Evolutionary conservation across 2,797 vertebrate genomes (phyloP), one percentile per base, ranked within the genome.

Genomic region (Gallinago nigripennis): DNA sequence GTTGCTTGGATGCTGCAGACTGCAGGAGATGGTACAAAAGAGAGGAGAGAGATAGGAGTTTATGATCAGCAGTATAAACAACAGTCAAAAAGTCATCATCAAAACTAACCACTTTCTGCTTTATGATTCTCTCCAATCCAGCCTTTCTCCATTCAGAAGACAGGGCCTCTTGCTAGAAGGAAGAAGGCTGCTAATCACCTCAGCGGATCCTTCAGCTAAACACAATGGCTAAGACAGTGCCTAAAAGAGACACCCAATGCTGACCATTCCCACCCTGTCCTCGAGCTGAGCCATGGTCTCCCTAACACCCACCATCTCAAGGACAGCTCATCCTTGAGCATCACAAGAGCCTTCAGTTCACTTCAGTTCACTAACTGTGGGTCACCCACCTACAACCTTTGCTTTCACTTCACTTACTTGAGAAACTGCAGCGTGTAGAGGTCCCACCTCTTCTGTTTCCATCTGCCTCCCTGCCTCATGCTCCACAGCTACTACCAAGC

Each of bases 31-130:
- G 19, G 39, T 41, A 84, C 2, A 1, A 79, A 77, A 79, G 20
- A 2, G 0, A 76, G 64, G 41, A 66, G 6, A 82, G 39, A 83
- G 71, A 68, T 3, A 64, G 35, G 17, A 37, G 21, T 94, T 88
- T 82, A 73, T 12, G 11, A 77, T 53, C 33, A 54, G 48, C 13
- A 61, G 25, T 4, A 3, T 68, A 77, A 93, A 82, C n/a, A 89
- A 33, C 9, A 81, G 68, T 57, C 71, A 63, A 28, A 93, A 79
- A 88, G 66, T 30, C n/a, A 65, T 35, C 65, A 57, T 53, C 72
- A 83, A 90, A 83, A 88, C 37, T 82, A 93, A 90, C 8, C 23
- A n/a, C 58, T 60, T 66, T 50, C 20, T 92, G 35, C 56, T 90
- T 79, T 35, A 30, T n/a, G 18, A 48, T 61, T 43, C 20, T 60